Evolutionary conservation across 2,888 invertebrate species (phyloP).

Genomic region (Hemithea aestivaria): DNA sequence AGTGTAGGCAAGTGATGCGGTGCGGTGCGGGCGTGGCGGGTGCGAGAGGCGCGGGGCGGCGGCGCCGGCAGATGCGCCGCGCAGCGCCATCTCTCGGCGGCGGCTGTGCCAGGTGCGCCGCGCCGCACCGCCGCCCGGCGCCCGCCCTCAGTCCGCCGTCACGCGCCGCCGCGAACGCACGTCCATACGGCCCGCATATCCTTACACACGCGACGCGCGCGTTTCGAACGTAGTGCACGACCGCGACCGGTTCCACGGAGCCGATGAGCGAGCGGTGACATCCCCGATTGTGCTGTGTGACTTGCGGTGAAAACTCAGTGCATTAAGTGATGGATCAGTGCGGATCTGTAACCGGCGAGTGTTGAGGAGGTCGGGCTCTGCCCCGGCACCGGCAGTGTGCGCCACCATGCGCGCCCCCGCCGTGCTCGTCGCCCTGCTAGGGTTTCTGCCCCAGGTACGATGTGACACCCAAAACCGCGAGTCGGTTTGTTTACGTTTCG

Average conservation of each 20-base stretch:
- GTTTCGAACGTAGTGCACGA: conserved; percentile 74
- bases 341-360: conserved; percentile 55
- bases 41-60: conserved; percentile 39
- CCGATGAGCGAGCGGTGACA: conserved; percentile 74
- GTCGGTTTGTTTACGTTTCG: conserved; percentile 60
- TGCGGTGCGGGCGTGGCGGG: conserved; percentile 33
- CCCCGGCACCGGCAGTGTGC: conserved; percentile 69
- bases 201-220: conserved; percentile 71
- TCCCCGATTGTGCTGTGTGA: conserved; percentile 73
- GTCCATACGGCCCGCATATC: conserved; percentile 53
- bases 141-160: conserved; percentile 75
- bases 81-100: conserved; percentile 73
- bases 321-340: conserved; percentile 76
- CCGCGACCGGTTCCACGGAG: conserved; percentile 69
- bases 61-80: conserved; percentile 71
- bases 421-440: conserved; percentile 77
- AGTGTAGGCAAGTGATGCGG: too few species aligned
- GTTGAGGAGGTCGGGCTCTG: conserved; percentile 66
- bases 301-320: conserved; percentile 74
- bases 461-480: conserved; percentile 58
- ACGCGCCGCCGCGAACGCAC: conserved; percentile 68
- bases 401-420: conserved; percentile 77
- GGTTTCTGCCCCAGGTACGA: conserved; percentile 77
- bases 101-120: conserved; percentile 61
- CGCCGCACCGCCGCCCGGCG: conserved; percentile 64